phyloP scores from a whole-genome alignment of 1,140 invertebrate species.

The Rhyzopertha dominica region DNA sequence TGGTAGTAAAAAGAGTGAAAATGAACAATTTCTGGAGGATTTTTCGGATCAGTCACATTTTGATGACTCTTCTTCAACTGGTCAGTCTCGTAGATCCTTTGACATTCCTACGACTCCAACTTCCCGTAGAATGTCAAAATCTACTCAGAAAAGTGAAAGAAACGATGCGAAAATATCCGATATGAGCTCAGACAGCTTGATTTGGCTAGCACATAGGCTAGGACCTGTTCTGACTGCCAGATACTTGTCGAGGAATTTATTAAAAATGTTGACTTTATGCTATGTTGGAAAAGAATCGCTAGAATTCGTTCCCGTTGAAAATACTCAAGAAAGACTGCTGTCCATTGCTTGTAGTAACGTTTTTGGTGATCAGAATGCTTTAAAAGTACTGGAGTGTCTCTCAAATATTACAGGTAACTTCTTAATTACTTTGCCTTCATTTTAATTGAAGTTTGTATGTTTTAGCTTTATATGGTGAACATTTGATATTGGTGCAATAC shows the following conservation, averaged over 20 bases:
- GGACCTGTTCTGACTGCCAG: conserved; percentile 90
- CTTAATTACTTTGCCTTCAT: neutral
- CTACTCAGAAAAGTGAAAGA: conserved; percentile 15
- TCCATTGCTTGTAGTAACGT: conserved; percentile 56
- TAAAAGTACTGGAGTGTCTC: conserved; percentile 82
- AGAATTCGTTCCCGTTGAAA: conserved; percentile 42
- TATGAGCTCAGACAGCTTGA: conserved; percentile 84
- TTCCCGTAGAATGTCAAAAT: too few relatives aligned
- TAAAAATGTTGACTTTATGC: conserved; percentile 90
- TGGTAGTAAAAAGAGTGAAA: conserved; percentile 53
- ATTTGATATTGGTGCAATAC: conserved; percentile 91
- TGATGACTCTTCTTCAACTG: conserved; percentile 12
- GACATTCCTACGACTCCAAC: too few relatives aligned
- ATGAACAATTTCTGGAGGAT: conserved; percentile 27
- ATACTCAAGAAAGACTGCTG: conserved; percentile 47
- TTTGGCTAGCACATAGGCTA: conserved; percentile 89
- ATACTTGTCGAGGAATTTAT: conserved; percentile 83
- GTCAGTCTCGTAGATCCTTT: too few relatives aligned
- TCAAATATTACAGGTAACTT: conserved; percentile 70
- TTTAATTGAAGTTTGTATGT: conserved; percentile 19
- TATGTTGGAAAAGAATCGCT: conserved; percentile 84
- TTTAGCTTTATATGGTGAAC: conserved; percentile 84
- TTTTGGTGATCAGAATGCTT: conserved; percentile 75
- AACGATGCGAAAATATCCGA: conserved; percentile 72
- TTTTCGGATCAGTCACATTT: conserved; percentile 27